Evolutionary conservation across 2,888 invertebrate species (phyloP), one percentile per base, ranked within the genome.

Genomic region (Cheilosia soror): DNA sequence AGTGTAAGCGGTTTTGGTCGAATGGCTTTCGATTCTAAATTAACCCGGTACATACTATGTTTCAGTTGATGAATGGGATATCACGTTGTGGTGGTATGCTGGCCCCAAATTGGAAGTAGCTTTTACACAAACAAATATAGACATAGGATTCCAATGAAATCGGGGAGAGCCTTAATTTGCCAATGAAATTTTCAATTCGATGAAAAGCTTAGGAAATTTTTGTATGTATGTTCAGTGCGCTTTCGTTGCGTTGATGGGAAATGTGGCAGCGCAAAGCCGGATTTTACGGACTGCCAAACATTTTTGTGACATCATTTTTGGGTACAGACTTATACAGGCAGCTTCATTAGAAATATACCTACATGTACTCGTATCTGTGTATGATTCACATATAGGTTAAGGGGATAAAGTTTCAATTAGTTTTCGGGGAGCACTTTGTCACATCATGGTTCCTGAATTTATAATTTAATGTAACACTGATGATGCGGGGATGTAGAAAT

Each of bases 161-260:
- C 65, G 42, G 58, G 29, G 44, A 44, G 60, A 44, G 65, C 51
- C 62, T 71, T 82, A 76, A 82, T 82, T 82, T 82, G 58, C 82
- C 82, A 77, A 82, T 82, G 82, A 82, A 82, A 82, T 82, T 82
- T 82, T 82, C 82, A 82, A 82, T 82, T 82, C 77, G 82, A 77
- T 63, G 69, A 82, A 76, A 71, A 65, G 76, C 81, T 75, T 77
- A 71, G 37, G 44, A 57, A 68, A 69, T 80, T 75, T 68, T 71
- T 82, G 75, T 76, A 65, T 72, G 37, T 11, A 11, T 37, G 37
- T 77, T 71, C 71, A 25, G 31, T 49, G 58, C 20, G 58, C 75
- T 63, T 20, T 58, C 49, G 31, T 42, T 57, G 57, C 49, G 31
- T 42, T 57, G 57, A 55, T 81, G 81, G 63, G 27, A n/a, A 51